Evolutionary conservation across 30 jellyfish, hydroid and myxozoan genomes (phyloP).

Genomic region (Nemopilema nomurai): DNA sequence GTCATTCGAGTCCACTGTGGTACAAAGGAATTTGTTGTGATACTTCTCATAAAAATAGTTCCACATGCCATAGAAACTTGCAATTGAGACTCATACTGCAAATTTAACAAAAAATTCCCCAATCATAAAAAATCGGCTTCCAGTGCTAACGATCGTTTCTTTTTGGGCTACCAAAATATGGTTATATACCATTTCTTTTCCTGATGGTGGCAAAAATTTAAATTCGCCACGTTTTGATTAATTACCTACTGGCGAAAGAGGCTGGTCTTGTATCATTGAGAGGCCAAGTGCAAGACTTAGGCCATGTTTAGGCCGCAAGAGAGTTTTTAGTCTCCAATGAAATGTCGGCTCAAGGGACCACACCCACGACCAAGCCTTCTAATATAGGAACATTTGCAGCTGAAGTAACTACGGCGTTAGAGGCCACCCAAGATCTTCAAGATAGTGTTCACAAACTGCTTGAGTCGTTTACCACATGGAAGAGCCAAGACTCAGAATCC

Average conservation of each 20-base stretch:
- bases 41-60: no score
- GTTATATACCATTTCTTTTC: neutral
- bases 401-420: constrained; percentile 38
- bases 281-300: neutral
- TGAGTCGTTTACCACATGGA: constrained; percentile 50
- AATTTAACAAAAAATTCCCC: neutral
- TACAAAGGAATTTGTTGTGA: no score
- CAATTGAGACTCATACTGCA: no score
- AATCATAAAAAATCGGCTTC: neutral
- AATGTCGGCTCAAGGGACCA: constrained; percentile 23
- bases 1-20: no score
- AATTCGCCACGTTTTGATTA: neutral
- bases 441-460: constrained; percentile 60
- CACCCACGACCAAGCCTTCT: constrained; percentile 3
- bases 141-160: no score
- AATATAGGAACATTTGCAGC: constrained; percentile 16
- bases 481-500: constrained; percentile 46
- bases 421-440: constrained; percentile 62
- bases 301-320: neutral
- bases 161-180: neutral
- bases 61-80: no score
- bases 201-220: neutral
- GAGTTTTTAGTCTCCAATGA: neutral
- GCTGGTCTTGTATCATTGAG: neutral
- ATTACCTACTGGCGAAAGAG: neutral